Percentiles rank a stretch among this genome's conserved stretches.
phyloP scores from a whole-genome alignment of 2,113 vertebrate species.

The Chionodraco myersi region DNA sequence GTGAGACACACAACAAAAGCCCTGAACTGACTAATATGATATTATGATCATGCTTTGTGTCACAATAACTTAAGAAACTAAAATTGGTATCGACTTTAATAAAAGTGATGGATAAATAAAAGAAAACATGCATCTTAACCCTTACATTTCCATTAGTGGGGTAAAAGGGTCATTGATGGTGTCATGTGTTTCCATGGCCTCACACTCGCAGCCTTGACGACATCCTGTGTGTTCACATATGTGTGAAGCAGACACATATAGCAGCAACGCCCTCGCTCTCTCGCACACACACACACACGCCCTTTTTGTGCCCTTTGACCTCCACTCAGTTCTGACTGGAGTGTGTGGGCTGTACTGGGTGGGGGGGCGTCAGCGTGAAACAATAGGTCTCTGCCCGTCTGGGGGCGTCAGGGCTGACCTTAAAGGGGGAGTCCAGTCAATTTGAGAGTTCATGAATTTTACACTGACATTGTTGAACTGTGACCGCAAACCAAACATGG shows the following conservation, averaged over 20 bases:
- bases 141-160: background rate
- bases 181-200: slow-evolving; percentile 57
- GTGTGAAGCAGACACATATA: slow-evolving; percentile 64
- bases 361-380: slow-evolving; percentile 58
- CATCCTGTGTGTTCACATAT: slow-evolving; percentile 33
- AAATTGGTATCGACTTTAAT: background rate
- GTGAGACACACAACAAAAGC: background rate
- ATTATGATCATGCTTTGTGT: too few relatives aligned
- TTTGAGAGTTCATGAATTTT: slow-evolving; percentile 28
- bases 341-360: slow-evolving; percentile 34
- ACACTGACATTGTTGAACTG: background rate
- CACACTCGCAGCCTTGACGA: slow-evolving; percentile 36
- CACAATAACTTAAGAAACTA: background rate
- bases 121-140: background rate
- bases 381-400: slow-evolving; percentile 67
- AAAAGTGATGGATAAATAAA: background rate
- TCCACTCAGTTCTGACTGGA: slow-evolving; percentile 42
- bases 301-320: slow-evolving; percentile 52
- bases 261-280: slow-evolving; percentile 15
- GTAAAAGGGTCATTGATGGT: slow-evolving; percentile 13
- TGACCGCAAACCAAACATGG: background rate
- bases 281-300: background rate
- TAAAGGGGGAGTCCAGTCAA: slow-evolving; percentile 34
- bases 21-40: background rate
- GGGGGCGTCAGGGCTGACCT: slow-evolving; percentile 43